These are phyloP conservation scores for Trachops cirrhosus DNA, from an alignment of 2,797 vertebrate genomes.

Conservation along the genomic window DNA sequence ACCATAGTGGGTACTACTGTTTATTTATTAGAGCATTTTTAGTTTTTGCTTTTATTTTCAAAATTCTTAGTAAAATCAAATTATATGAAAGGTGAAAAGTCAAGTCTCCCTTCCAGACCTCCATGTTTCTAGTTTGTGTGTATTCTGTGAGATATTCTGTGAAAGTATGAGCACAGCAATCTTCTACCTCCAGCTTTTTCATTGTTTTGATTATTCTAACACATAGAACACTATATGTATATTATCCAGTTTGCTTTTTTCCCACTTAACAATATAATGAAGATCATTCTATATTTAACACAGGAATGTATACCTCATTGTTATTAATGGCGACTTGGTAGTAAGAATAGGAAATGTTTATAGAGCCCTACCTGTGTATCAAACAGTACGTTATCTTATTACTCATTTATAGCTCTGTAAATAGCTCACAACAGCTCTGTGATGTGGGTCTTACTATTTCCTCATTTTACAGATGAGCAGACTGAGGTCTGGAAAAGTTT, in stretches of 20 bases:
- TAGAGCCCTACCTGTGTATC: background rate
- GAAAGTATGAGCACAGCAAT: background rate
- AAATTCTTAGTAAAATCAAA: constrained; percentile 30
- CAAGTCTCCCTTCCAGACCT: background rate
- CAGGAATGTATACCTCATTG: background rate
- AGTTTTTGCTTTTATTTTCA: constrained; percentile 46
- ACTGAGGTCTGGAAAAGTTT: background rate
- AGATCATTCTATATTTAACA: background rate
- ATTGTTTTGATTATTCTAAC: background rate
- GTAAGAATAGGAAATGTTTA: background rate
- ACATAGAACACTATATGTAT: background rate
- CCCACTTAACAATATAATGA: background rate
- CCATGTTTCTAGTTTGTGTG: background rate
- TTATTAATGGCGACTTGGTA: background rate
- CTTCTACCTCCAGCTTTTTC: background rate
- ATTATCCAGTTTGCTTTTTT: background rate
- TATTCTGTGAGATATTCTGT: background rate
- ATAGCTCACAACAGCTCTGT: background rate
- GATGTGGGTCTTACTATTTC: background rate
- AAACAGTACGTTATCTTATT: background rate
- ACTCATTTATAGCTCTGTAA: background rate
- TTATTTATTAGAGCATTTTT: constrained; percentile 16
- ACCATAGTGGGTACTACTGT: background rate
- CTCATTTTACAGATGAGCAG: background rate
- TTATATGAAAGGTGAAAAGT: constrained; percentile 7